These are phyloP conservation scores for Caenorhabditis brenneri DNA, from an alignment of 1,140 invertebrate species.

Conservation along the genomic window DNA sequence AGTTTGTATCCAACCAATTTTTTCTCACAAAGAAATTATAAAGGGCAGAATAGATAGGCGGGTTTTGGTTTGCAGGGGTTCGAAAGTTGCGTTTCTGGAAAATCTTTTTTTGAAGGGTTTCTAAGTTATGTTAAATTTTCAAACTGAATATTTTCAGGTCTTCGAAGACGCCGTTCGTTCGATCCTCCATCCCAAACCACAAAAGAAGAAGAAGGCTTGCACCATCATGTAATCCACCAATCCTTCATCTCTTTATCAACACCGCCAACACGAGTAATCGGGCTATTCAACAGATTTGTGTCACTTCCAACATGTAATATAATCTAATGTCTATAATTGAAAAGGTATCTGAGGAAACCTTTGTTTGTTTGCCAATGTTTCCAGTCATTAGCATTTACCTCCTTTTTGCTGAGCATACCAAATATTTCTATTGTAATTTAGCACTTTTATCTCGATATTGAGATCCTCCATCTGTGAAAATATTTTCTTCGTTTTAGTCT, in stretches of 20 bases:
- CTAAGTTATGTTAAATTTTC: not conserved
- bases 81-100: too few relatives aligned
- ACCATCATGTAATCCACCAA: slow-evolving; percentile 19
- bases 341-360: not conserved
- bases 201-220: slow-evolving; percentile 57
- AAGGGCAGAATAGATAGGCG: too few relatives aligned
- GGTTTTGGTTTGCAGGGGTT: too few relatives aligned
- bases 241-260: not conserved
- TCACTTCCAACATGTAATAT: slow-evolving; percentile 6
- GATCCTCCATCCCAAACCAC: slow-evolving; percentile 61
- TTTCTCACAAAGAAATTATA: too few relatives aligned
- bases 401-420: slow-evolving; percentile 19
- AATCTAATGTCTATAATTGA: not conserved
- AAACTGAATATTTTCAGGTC: slow-evolving; percentile 53
- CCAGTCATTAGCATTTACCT: slow-evolving; percentile 36
- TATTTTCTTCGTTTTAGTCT: not conserved
- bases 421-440: not conserved
- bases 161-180: slow-evolving; percentile 63
- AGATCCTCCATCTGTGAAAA: slow-evolving; percentile 33
- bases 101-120: not conserved
- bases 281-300: not conserved
- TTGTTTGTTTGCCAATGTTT: not conserved
- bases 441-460: not conserved
- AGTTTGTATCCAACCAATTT: too few relatives aligned
- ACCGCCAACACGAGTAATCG: not conserved